phyloP scores from a whole-genome alignment of 2,113 vertebrate species.

The Channa argus region DNA sequence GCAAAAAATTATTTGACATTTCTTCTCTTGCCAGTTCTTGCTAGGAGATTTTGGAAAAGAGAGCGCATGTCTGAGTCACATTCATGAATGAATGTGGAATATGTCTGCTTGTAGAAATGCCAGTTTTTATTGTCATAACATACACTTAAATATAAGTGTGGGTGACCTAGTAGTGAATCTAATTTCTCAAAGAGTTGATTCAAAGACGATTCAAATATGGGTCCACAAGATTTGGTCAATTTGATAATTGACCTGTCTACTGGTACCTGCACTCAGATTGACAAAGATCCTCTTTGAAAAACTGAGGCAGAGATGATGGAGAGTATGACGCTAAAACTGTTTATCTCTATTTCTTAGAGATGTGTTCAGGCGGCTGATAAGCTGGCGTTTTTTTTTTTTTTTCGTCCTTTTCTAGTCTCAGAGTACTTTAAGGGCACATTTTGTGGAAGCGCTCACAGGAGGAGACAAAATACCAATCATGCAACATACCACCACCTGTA shows the following conservation, averaged over 20 bases:
- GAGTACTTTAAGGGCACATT: conserved; percentile 62
- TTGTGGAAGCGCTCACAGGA: conserved; percentile 1
- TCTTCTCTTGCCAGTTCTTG: neutral
- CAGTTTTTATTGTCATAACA: neutral
- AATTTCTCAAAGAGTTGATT: too few relatives aligned
- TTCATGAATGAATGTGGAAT: conserved; percentile 4
- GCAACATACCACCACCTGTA: too few relatives aligned
- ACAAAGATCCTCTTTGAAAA: conserved; percentile 14
- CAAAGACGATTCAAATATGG: neutral
- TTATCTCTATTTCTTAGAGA: conserved; percentile 26
- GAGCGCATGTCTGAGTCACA: conserved; percentile 7
- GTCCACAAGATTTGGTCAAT: neutral
- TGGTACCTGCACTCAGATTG: neutral
- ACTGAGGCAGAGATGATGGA: neutral
- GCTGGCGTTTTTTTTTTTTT: conserved; percentile 73
- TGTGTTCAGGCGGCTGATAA: conserved; percentile 63
- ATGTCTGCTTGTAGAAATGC: conserved; percentile 7
- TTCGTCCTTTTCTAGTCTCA: conserved; percentile 46
- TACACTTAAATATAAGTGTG: too few relatives aligned
- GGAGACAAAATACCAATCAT: neutral
- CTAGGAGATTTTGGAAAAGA: neutral
- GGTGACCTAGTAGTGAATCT: too few relatives aligned
- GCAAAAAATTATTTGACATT: conserved; percentile 16
- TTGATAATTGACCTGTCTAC: neutral
- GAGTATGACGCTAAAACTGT: neutral